phyloP scores from a whole-genome alignment of 2,113 vertebrate genomes.

The Indicator indicator region DNA sequence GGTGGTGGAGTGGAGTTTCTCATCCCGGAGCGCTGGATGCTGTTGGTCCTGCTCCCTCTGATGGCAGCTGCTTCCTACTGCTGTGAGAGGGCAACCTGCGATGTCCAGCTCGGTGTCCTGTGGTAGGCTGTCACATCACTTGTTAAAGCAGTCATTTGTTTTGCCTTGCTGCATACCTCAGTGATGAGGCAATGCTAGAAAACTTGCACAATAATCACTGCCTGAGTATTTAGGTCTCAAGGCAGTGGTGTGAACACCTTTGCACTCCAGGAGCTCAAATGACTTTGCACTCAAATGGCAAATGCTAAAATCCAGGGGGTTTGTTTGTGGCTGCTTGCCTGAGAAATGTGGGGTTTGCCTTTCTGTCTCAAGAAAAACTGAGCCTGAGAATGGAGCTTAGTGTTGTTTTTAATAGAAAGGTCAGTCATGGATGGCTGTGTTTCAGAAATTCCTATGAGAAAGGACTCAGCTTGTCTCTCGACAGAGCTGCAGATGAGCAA shows the following conservation, averaged over 20 bases:
- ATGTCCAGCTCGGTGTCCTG: not conserved
- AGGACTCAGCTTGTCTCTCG: not conserved
- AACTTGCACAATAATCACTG: not conserved
- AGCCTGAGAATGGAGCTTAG: conserved; percentile 44
- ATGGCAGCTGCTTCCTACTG: not conserved
- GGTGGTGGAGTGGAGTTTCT: not conserved
- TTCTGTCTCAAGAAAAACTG: conserved; percentile 41
- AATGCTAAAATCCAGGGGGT: not conserved
- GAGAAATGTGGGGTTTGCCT: conserved; percentile 34
- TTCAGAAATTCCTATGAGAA: conserved; percentile 55
- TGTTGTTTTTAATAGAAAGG: conserved; percentile 59
- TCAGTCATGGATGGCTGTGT: conserved; percentile 43
- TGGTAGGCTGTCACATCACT: not conserved
- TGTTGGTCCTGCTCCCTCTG: not conserved
- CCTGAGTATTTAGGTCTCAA: not conserved
- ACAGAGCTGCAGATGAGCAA: conserved; percentile 25
- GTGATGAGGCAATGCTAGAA: not conserved
- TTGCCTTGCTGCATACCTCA: not conserved
- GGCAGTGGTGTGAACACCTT: not conserved
- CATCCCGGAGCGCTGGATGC: not conserved
- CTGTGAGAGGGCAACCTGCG: not conserved
- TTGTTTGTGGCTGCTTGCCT: conserved; percentile 4
- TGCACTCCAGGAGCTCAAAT: not conserved
- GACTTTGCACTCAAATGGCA: not conserved
- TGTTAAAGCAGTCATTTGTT: not conserved